phyloP scores from a whole-genome alignment of 2,113 vertebrate species.

The Pteruthius melanotis region DNA sequence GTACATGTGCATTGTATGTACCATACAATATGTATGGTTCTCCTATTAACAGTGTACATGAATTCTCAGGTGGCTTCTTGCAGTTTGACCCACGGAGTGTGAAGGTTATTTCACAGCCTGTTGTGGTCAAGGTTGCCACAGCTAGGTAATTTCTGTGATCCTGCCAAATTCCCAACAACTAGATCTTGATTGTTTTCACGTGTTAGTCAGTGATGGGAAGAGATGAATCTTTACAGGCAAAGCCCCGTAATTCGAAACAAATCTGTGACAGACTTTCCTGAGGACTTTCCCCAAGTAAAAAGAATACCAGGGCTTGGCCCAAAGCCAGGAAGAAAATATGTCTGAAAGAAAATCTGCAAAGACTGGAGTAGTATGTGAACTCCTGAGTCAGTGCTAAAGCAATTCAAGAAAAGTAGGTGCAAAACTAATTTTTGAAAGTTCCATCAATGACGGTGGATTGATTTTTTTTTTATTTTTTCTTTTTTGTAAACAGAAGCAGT shows the following conservation, averaged over 20 bases:
- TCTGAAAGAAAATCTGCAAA: not conserved
- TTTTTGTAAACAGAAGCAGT: not conserved
- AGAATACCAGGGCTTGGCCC: not conserved
- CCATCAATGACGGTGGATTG: not conserved
- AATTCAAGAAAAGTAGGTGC: not conserved
- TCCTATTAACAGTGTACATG: fast-evolving
- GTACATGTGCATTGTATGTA: no score
- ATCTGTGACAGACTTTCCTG: not conserved
- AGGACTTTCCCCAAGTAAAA: constrained; percentile 38
- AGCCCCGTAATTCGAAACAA: not conserved
- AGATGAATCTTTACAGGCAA: not conserved
- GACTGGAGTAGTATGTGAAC: not conserved
- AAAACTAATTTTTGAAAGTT: not conserved
- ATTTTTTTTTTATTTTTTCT: not conserved
- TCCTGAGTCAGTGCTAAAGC: not conserved
- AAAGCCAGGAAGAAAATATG: constrained; percentile 6
- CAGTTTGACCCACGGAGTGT: not conserved
- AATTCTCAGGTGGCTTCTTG: not conserved
- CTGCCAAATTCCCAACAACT: not conserved
- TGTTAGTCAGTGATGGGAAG: not conserved
- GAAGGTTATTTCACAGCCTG: constrained; percentile 14
- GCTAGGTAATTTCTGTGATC: not conserved
- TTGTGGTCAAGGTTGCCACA: not conserved
- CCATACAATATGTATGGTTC: no score
- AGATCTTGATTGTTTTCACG: not conserved